Evolutionary conservation across 2,113 vertebrate genomes (phyloP).

Genomic region (Nothoprocta perdicaria): DNA sequence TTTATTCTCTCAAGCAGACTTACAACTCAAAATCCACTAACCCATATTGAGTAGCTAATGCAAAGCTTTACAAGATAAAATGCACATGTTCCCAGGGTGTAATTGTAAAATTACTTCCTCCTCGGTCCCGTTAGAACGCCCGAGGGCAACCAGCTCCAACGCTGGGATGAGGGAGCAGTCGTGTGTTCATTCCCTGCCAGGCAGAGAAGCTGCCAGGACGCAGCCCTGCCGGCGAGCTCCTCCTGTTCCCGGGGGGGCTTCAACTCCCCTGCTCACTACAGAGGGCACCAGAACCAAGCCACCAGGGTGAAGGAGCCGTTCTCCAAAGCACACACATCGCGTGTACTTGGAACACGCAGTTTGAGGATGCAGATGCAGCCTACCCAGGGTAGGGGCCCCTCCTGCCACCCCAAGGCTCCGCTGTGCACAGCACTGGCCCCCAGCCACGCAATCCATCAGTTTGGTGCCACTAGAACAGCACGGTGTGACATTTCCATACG

Average conservation of each 20-base stretch:
- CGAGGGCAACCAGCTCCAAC: background rate
- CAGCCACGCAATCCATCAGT: background rate
- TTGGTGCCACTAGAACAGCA: rapidly evolving
- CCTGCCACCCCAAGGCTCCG: background rate
- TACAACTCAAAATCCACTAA: background rate
- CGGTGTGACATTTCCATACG: background rate
- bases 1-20: background rate
- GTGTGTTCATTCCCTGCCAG: background rate
- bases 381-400: background rate
- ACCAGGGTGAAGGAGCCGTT: background rate
- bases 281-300: background rate
- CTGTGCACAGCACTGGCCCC: rapidly evolving
- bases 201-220: background rate
- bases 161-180: no score
- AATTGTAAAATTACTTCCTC: background rate
- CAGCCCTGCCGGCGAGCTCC: background rate
- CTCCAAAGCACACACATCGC: background rate
- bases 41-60: background rate
- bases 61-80: background rate
- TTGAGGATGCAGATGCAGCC: background rate
- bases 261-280: background rate
- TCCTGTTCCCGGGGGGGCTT: background rate
- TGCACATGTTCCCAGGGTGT: background rate
- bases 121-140: background rate
- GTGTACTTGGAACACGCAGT: background rate